Base-by-base conservation (phyloP, 30 jellyfish, hydroid and myxozoan species). In the Cassiopea xamachana region DNA sequence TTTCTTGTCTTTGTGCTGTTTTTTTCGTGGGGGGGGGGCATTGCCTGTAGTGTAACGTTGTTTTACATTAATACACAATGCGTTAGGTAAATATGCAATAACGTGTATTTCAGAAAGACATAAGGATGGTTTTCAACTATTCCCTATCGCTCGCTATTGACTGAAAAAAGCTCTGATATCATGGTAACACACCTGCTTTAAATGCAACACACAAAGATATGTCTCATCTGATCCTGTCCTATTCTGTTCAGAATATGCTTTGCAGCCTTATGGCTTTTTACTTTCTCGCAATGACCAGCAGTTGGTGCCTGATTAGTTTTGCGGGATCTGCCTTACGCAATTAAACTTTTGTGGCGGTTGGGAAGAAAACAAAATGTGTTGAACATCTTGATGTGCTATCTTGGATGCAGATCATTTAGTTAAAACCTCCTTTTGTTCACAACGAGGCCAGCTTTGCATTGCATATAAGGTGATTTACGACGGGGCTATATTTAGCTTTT, bases 191-290 rank as follows among this genome's bases (percentile, higher is more conserved):
- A 62, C 14, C 74, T 62, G 74, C 19, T 17, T 13, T 14, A 62
- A 62, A 1, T 2, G 14, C 74, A 4, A 62, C 19, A 14, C 43
- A 14, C 74, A 62, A 3, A 62, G 74, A 27, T 1, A 62, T 62
- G 19, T 62, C 27, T 17, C 49, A 19, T 71, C 49, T 71, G 8
- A 44, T 71, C 51, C 80, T 71, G 19, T 39, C 3, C 58, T 62
- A 8, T 1, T 7, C 84, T 46, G 68, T 6, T 39, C 12, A 74
- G 19, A 74, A 47, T 62, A 74, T 74, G 83, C 83, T 78, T 2
- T 19, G 60, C 49, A 55, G 80, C 80, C 80, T 71, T 71, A 71
- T 78, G 87, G 87, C 87, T 78, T 49, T 76, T 78, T 78, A 78
- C 87, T 78, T 60, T 49, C 87, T 78, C 6, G 60, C 27, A 78